Evolutionary conservation across 2,797 vertebrate genomes (phyloP).

Genomic region (Pipistrellus kuhlii): DNA sequence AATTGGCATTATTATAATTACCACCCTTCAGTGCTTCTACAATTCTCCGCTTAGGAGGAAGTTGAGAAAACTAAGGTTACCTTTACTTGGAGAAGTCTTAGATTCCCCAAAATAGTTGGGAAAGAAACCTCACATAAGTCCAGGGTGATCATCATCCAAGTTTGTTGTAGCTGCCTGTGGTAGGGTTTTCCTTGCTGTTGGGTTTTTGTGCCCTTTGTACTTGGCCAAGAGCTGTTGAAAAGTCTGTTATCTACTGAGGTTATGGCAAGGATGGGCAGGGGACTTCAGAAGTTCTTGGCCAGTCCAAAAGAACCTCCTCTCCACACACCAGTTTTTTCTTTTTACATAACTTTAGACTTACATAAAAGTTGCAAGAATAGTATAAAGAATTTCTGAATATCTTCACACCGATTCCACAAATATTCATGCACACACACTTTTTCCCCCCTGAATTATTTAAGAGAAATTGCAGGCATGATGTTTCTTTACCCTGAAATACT

Average conservation of each 20-base stretch:
- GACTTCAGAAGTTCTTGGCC: background rate
- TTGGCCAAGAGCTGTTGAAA: background rate
- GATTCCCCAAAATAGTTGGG: background rate
- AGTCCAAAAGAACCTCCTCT: background rate
- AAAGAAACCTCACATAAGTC: background rate
- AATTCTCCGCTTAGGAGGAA: background rate
- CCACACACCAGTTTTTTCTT: background rate
- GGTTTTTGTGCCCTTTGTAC: background rate
- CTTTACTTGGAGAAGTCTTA: background rate
- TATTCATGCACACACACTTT: background rate
- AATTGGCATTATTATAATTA: background rate
- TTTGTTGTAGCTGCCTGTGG: background rate
- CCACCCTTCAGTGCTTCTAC: background rate
- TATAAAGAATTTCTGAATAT: slow-evolving; percentile 11
- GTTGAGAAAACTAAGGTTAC: background rate
- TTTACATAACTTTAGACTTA: slow-evolving; percentile 18
- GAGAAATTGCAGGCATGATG: background rate
- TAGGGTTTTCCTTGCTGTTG: background rate
- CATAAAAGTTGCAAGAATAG: slow-evolving; percentile 36
- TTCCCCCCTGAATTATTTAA: background rate
- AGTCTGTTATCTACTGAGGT: background rate
- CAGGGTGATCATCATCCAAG: background rate
- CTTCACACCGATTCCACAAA: background rate
- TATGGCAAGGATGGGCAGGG: background rate
- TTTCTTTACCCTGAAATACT: background rate